A percentile compares a stretch with the other conserved stretches of the same genome.
Conservation (phyloP, 1,140 invertebrate genomes). For the Propsilocerus akamusi region DNA sequence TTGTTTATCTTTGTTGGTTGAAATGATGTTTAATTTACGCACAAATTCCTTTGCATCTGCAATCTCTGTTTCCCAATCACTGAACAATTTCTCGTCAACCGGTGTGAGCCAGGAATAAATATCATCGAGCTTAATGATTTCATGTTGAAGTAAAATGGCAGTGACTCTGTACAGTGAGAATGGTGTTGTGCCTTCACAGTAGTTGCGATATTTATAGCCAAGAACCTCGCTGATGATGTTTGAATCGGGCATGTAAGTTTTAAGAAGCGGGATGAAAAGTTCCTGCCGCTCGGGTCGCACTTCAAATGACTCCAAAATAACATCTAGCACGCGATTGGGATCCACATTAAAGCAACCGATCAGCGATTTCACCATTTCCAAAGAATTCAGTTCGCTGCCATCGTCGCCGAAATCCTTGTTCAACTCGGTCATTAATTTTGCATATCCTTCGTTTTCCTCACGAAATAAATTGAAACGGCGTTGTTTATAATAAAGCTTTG, state of each 20-base stretch:
- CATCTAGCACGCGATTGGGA: slow-evolving; percentile 92
- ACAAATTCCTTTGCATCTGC: slow-evolving; percentile 75
- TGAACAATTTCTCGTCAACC: slow-evolving; percentile 60
- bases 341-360: slow-evolving; percentile 98
- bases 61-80: slow-evolving; percentile 64
- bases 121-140: slow-evolving; percentile 67
- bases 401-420: slow-evolving; percentile 66
- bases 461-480: slow-evolving; percentile 96
- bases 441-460: slow-evolving; percentile 98
- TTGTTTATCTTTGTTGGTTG: slow-evolving; percentile 64
- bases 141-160: slow-evolving; percentile 74
- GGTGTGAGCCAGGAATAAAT: slow-evolving; percentile 85
- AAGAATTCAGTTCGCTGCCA: slow-evolving; percentile 35
- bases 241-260: slow-evolving; percentile 68
- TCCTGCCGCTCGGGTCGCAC: slow-evolving; percentile 52
- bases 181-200: slow-evolving; percentile 53
- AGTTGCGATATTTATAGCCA: slow-evolving; percentile 79
- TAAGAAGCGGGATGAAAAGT: slow-evolving; percentile 69
- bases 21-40: slow-evolving; percentile 67
- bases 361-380: slow-evolving; percentile 79
- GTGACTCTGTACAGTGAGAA: slow-evolving; percentile 73
- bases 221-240: slow-evolving; percentile 82
- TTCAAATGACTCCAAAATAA: slow-evolving; percentile 94
- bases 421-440: slow-evolving; percentile 92
- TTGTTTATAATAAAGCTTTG: slow-evolving; percentile 96